Evolutionary conservation across 2,797 vertebrate genomes (phyloP).

Genomic region (Lates japonicus): DNA sequence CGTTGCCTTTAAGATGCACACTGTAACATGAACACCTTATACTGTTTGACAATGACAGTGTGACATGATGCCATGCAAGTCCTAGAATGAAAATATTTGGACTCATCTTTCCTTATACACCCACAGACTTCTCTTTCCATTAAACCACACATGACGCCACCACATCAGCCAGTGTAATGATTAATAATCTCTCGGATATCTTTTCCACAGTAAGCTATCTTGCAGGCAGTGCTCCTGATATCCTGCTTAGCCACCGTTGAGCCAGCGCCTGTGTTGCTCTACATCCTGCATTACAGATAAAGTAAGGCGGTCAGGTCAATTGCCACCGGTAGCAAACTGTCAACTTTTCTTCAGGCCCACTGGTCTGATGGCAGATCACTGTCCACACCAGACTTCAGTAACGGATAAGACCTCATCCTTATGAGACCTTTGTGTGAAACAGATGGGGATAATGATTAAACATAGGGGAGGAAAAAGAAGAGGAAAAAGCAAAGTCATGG

Average conservation of each 20-base stretch:
- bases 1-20: neutral
- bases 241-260: constrained; percentile 55
- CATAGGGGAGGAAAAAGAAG: constrained; percentile 1
- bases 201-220: constrained; percentile 13
- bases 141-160: constrained; percentile 10
- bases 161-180: constrained; percentile 11
- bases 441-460: constrained; percentile 45
- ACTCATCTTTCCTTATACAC: constrained; percentile 14
- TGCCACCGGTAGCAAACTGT: constrained; percentile 56
- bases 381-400: constrained; percentile 63
- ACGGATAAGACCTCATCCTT: constrained; percentile 71
- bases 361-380: constrained; percentile 63
- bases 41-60: constrained; percentile 11
- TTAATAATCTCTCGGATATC: constrained; percentile 47
- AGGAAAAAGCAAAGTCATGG: constrained; percentile 32
- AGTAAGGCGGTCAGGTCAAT: constrained; percentile 64
- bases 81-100: neutral
- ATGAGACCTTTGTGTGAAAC: constrained; percentile 51
- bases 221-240: constrained; percentile 48
- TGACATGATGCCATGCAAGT: neutral
- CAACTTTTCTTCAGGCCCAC: constrained; percentile 40
- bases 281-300: constrained; percentile 71
- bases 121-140: constrained; percentile 10
- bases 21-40: constrained; percentile 25
- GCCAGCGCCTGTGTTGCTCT: constrained; percentile 56